phyloP scores from a whole-genome alignment of 2,797 vertebrate species.

The Crossoptilon crossoptilon region DNA sequence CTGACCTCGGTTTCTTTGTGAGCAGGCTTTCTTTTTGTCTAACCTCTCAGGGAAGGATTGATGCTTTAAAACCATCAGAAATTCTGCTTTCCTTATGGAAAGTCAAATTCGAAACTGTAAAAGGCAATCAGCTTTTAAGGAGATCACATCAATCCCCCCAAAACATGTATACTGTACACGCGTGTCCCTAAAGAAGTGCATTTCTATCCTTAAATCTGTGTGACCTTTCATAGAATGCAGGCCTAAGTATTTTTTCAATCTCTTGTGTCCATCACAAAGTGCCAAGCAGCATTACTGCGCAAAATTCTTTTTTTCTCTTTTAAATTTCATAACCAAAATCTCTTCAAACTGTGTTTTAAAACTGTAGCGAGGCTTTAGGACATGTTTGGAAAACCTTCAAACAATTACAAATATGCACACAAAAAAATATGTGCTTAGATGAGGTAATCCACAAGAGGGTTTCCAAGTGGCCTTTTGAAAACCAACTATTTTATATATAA shows the following conservation, averaged over 20 bases:
- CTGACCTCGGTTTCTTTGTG: slow-evolving; percentile 29
- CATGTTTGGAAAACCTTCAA: slow-evolving; percentile 58
- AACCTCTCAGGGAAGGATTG: background rate
- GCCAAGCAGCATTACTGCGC: background rate
- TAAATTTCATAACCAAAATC: background rate
- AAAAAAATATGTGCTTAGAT: slow-evolving; percentile 38
- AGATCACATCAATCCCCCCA: background rate
- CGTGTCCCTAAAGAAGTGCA: background rate
- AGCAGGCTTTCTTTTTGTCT: slow-evolving; percentile 23
- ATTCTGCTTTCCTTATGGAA: background rate
- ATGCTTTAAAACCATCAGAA: background rate
- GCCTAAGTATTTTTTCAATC: background rate
- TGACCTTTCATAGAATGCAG: background rate
- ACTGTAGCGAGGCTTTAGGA: slow-evolving; percentile 39
- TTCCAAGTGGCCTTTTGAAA: slow-evolving; percentile 63
- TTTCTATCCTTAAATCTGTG: background rate
- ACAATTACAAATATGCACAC: slow-evolving; percentile 59
- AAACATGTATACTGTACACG: background rate
- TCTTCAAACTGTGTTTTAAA: slow-evolving; percentile 1
- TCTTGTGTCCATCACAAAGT: background rate
- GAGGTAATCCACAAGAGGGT: slow-evolving; percentile 70
- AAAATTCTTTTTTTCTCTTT: background rate
- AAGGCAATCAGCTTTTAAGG: background rate
- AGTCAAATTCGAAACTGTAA: slow-evolving; percentile 6
- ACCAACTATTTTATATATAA: slow-evolving; percentile 52